Evolutionary conservation across 2,888 invertebrate species (phyloP).

Genomic region (Malacosoma neustria): DNA sequence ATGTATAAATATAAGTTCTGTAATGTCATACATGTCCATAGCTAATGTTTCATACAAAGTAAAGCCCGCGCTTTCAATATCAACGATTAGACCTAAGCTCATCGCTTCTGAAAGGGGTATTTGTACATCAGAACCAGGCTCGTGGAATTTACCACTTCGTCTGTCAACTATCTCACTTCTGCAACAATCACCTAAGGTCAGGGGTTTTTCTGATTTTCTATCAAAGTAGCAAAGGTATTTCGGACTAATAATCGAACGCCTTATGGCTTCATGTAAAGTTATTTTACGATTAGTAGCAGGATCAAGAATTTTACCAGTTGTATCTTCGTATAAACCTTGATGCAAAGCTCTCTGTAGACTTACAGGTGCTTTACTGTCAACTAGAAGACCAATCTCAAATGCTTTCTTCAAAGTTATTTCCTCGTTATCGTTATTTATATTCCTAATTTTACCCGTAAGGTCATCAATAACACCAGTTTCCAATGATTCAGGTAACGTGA

Average conservation of each 20-base stretch:
- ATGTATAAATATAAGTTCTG: conserved; percentile 80
- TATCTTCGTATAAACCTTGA: conserved; percentile 88
- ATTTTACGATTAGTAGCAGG: conserved; percentile 85
- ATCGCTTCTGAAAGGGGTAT: conserved; percentile 84
- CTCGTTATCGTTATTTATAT: conserved; percentile 78
- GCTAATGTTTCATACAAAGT: conserved; percentile 85
- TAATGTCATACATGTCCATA: conserved; percentile 84
- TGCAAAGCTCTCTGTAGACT: conserved; percentile 90
- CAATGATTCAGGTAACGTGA: conserved; percentile 86
- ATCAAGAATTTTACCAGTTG: conserved; percentile 87
- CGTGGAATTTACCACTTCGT: conserved; percentile 84
- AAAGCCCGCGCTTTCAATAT: conserved; percentile 88
- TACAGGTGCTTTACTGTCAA: conserved; percentile 87
- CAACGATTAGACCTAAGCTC: conserved; percentile 86
- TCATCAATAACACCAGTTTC: conserved; percentile 84
- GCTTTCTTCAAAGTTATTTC: conserved; percentile 84
- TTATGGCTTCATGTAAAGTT: conserved; percentile 88
- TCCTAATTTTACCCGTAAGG: conserved; percentile 80
- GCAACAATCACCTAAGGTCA: conserved; percentile 86
- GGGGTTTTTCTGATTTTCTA: conserved; percentile 80
- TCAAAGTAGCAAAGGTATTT: conserved; percentile 88
- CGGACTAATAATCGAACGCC: conserved; percentile 86
- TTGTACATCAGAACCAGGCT: conserved; percentile 78
- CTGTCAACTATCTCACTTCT: conserved; percentile 87
- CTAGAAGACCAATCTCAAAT: conserved; percentile 84